These are phyloP conservation scores for Babylonia areolata DNA, from an alignment of 1,140 invertebrate species.

Conservation along the genomic window DNA sequence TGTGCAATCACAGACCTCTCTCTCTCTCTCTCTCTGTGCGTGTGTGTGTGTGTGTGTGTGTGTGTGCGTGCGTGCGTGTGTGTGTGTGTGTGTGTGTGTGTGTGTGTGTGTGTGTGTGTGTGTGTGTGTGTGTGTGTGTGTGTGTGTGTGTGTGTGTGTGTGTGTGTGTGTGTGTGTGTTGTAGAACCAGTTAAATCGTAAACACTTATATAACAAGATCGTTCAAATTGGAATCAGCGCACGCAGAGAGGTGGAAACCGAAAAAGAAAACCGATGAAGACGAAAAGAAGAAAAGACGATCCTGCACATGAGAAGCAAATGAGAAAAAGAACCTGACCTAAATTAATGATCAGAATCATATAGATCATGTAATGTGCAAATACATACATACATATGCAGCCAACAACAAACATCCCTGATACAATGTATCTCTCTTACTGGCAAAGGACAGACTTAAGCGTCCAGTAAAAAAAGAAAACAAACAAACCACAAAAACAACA, in stretches of 20 bases:
- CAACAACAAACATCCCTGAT: too few species aligned
- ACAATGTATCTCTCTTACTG: too few species aligned
- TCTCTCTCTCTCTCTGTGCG: not conserved
- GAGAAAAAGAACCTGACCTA: not conserved
- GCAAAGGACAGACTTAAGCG: too few species aligned
- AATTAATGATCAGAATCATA: not conserved
- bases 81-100: not conserved
- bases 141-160: slow-evolving; percentile 11
- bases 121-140: slow-evolving; percentile 12
- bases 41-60: not conserved
- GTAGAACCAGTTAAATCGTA: not conserved
- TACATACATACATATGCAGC: too few species aligned
- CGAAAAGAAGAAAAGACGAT: too few species aligned
- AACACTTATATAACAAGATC: not conserved
- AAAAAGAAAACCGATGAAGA: too few species aligned
- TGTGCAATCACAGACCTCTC: too few species aligned
- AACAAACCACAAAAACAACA: too few species aligned
- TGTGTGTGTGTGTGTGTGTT: not conserved
- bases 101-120: not conserved
- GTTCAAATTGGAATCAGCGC: not conserved
- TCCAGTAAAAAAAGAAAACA: too few species aligned
- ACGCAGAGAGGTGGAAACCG: too few species aligned
- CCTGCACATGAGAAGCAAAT: too few species aligned
- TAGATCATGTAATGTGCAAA: too few species aligned
- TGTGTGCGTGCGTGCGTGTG: not conserved